Evolutionary conservation across 2,113 vertebrate species (phyloP).

Genomic region (Gallinago jamesoni): DNA sequence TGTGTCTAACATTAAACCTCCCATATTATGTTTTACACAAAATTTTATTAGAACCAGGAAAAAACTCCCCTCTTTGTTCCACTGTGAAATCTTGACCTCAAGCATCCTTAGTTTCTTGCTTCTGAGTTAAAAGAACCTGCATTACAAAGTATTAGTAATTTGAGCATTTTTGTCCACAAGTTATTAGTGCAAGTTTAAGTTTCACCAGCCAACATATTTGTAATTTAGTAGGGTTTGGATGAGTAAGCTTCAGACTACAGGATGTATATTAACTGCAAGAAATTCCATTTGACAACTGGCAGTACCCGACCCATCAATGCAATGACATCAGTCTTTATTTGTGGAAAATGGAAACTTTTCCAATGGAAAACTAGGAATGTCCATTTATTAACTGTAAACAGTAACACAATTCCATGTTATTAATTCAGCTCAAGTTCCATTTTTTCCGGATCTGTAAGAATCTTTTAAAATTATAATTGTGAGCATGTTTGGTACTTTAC

Average conservation of each 20-base stretch:
- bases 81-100: not conserved
- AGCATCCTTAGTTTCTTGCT: not conserved
- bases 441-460: not conserved
- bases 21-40: not conserved
- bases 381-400: not conserved
- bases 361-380: not conserved
- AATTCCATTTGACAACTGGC: not conserved
- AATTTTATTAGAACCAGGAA: not conserved
- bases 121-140: not conserved
- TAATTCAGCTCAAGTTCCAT: not conserved
- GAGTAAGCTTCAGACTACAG: not conserved
- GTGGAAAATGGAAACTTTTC: not conserved
- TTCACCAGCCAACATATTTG: not conserved
- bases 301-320: not conserved
- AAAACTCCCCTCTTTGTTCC: not conserved
- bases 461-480: not conserved
- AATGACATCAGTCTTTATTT: not conserved
- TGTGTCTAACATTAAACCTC: not conserved
- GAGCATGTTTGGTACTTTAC: not conserved
- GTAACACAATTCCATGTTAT: not conserved
- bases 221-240: not conserved
- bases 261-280: not conserved
- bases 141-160: not conserved
- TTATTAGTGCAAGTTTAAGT: not conserved
- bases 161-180: not conserved